Base-by-base conservation (phyloP, 2,888 invertebrate genomes). In the Eubasilissa splendida region DNA sequence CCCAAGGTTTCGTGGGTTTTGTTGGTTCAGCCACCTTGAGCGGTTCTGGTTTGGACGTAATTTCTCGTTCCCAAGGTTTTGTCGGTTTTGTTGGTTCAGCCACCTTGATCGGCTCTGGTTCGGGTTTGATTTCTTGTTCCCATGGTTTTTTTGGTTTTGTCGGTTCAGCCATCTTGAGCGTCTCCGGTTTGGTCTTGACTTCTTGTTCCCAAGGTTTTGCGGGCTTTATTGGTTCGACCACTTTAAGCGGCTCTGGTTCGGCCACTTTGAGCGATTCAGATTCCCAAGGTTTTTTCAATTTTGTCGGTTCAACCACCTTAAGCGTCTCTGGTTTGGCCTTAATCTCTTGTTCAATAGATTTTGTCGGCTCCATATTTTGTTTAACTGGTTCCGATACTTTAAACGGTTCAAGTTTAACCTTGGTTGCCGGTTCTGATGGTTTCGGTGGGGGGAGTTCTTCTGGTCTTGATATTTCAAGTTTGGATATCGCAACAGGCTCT, bases 11-110 rank as follows among this genome's bases (percentile, higher is more conserved):
- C 1, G 22, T 22, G 22, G 22, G 1, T 22, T n/a, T 42, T n/a
- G 58, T 58, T 12, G 73, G 73, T 74, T 74, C 73, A 33, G 42
- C 56, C 14, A 78, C 33, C 56, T 71, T 78, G 8, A 71, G 71
- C n/a, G 63, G 31, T 52, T 78, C 78, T n/a, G 60, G 33, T 71
- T 71, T 78, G 5, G 77, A 59, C 50, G n/a, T 59, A 9, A 22
- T 50, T 60, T 77, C 77, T 14, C 31, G 54, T 71, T 56, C 54
- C 31, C 10, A 10, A 56, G 42, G 54, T 54, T 70, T 70, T 9
- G 70, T 52, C 50, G 65, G 75, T 14, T 59, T 60, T 52, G 60
- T 60, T 60, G 11, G 60, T 10, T 31, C 22, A 60, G 31, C 60
- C 14, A 8, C 31, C 60, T 60, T 60, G 3, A 33, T 11, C 31